Evolutionary conservation across 2,888 invertebrate genomes (phyloP), one percentile per base, ranked within the genome.

Genomic region (Cremastinae sp.): DNA sequence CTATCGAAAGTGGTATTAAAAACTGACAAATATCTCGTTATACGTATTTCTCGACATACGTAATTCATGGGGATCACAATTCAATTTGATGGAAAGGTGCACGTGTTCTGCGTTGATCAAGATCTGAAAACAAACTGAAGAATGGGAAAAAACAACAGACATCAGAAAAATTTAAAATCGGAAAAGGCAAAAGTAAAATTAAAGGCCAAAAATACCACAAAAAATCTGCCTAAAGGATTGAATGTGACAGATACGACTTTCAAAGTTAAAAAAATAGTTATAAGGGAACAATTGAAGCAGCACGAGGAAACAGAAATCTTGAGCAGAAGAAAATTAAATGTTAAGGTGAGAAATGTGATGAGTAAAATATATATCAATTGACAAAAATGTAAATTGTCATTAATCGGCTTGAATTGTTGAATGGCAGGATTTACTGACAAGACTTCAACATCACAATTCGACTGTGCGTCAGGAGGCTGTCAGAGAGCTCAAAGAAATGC

Each of bases 161-260:
- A 95, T 85, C 94, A 95, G 86, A 96, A 96, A 85, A 93, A 94
- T 82, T 90, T 96, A 2, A 95, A 95, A 82, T 93, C 94, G 0
- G 97, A 98, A 88, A 97, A 96, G 86, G 93, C 96, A 0, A 98
- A 98, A 92, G 94, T 96, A 0, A 97, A 98, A 88, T 89, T 98
- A 36, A 98, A 97, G 90, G 94, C 95, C 73, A 93, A 95, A 89
- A 93, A 94, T 85, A 7, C 74, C 0, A 89, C 88, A 20, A 82
- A 87, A 41, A 76, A 84, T 41, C 89, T 98, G 62, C 95, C 96
- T 0, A 97, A 96, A 91, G 96, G 96, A 5, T 93, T 94, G 62
- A 98, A 98, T 92, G 94, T 96, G 2, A 98, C 98, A 0, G 94
- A 96, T 88, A 95, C 96, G 0, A 94, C 94, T 83, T 97, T 98